Evolutionary conservation across 2,797 vertebrate species (phyloP), one percentile per base, ranked within the genome.

Genomic region (Syncerus caffer): DNA sequence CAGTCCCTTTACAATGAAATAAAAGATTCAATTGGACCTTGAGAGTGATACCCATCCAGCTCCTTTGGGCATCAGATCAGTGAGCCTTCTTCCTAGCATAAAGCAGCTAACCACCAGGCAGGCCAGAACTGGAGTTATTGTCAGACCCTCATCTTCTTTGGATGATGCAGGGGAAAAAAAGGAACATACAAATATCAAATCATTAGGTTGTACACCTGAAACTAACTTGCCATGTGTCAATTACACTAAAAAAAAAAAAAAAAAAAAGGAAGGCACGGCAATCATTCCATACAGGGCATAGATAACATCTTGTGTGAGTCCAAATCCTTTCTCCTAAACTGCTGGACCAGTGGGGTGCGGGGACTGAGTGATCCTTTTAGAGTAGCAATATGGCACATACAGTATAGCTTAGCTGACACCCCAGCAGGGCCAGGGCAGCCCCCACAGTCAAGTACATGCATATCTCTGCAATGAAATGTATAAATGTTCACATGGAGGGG

Each of bases 211-310:
- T 27, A 34, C 10, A 34, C 21, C 71, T 47, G 71, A 50, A 79
- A 34, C 42, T 45, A 47, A 42, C 50, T 21, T 11, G 31, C 4
- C 31, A 2, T 47, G 15, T 60, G 74, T 79, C 53, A 60, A 4
- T 57, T 58, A 45, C 4, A n/a, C 38, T 21, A 8, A 51, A 79
- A 80, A 47, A 76, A 31, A 15, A 34, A 34, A 47, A 27, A 5
- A 34, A 31, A 45, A 60, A 58, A 51, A 1, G 4, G 19, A 21
- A 12, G 0, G 0, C 8, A 0, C 0, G 16, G 51, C 1, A 0
- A 42, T 83, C 1, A 0, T 27, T 12, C 25, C 2, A 1, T 55
- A 62, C 2, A 4, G 58, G 31, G 60, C 19, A n/a, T 10, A 25
- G 29, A 12, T 6, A 15, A 23, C 27, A 4, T 17, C 57, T 45